A percentile compares a stretch with the other conserved stretches of the same genome.
Evolutionary conservation across 2,797 vertebrate genomes (phyloP).

Genomic region (Melanogrammus aeglefinus): DNA sequence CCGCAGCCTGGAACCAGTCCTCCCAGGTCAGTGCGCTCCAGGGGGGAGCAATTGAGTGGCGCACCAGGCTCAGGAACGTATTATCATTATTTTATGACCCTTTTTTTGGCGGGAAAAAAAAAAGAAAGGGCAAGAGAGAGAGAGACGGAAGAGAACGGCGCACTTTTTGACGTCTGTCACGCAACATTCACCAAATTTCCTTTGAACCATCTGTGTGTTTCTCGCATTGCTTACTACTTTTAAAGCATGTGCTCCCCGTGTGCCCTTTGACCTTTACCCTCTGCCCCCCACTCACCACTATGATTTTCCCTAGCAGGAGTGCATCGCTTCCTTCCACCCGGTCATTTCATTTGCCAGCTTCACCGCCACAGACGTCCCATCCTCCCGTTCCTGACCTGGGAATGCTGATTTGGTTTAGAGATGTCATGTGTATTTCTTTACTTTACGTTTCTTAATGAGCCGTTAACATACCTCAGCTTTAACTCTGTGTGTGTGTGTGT

Average conservation of each 20-base stretch:
- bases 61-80: slow-evolving; percentile 35
- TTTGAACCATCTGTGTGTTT: slow-evolving; percentile 22
- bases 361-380: slow-evolving; percentile 35
- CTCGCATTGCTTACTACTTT: background rate
- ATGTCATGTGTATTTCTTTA: slow-evolving; percentile 7
- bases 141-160: background rate
- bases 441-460: slow-evolving; percentile 23
- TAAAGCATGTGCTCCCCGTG: background rate
- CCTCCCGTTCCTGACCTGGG: slow-evolving; percentile 26
- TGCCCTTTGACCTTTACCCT: background rate
- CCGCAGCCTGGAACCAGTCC: slow-evolving; percentile 81
- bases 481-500: background rate
- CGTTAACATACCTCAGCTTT: slow-evolving; percentile 21
- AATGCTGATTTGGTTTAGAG: slow-evolving; percentile 28
- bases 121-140: slow-evolving; percentile 3
- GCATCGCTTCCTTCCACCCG: slow-evolving; percentile 27
- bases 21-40: slow-evolving; percentile 83
- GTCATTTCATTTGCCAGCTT: slow-evolving; percentile 49
- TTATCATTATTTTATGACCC: slow-evolving; percentile 29
- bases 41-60: slow-evolving; percentile 79
- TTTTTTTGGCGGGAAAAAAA: background rate
- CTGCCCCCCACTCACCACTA: slow-evolving; percentile 12
- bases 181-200: background rate
- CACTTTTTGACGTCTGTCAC: background rate
- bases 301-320: slow-evolving; percentile 19